A percentile compares a stretch with the other conserved stretches of the same genome.
Evolutionary conservation across 1,140 invertebrate species (phyloP).

Genomic region (Drosophila melanica): DNA sequence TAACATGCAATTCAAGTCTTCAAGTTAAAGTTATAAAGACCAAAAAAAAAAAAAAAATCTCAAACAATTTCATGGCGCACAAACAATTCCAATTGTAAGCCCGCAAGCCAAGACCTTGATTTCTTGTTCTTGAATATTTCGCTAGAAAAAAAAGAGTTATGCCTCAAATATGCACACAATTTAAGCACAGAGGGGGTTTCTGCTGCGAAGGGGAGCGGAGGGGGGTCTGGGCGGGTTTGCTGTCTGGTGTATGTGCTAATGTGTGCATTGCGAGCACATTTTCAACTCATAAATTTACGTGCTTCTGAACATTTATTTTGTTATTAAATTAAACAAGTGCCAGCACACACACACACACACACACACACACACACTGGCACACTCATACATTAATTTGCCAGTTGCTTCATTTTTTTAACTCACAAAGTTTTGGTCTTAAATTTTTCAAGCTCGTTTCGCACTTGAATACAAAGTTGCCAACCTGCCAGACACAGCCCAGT

Average conservation of each 20-base stretch:
- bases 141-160: constrained; percentile 44
- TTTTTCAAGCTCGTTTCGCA: constrained; percentile 69
- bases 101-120: constrained; percentile 38
- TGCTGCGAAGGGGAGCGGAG: not conserved
- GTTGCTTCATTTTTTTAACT: constrained; percentile 48
- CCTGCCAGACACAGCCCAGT: constrained; percentile 17
- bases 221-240: not conserved
- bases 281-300: constrained; percentile 74
- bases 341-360: constrained; percentile 19
- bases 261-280: constrained; percentile 66
- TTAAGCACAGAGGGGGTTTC: not conserved
- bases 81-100: constrained; percentile 14
- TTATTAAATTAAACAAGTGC: constrained; percentile 79
- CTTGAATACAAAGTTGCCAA: constrained; percentile 74
- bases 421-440: constrained; percentile 67
- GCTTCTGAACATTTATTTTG: constrained; percentile 77
- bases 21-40: too few species aligned
- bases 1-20: too few species aligned
- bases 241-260: constrained; percentile 60
- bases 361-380: constrained; percentile 5
- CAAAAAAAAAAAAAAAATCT: too few species aligned
- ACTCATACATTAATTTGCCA: constrained; percentile 61
- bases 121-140: constrained; percentile 10
- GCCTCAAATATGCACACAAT: constrained; percentile 52
- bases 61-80: not conserved